These are phyloP conservation scores for human DNA, from an alignment of 2,113 vertebrate genomes.

Conservation along the genomic window DNA sequence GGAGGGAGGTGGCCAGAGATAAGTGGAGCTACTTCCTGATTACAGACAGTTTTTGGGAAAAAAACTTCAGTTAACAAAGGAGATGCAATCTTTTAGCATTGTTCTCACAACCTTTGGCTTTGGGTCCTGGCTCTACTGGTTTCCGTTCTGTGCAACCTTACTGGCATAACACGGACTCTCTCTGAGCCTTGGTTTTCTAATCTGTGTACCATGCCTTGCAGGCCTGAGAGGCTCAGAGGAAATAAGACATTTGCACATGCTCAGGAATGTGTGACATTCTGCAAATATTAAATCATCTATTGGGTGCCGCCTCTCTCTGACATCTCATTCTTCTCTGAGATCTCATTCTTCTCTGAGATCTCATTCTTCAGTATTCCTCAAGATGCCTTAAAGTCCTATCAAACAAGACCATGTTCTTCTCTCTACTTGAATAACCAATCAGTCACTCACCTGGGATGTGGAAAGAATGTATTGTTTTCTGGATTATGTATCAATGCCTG, in stretches of 20 bases:
- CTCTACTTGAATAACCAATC: not conserved
- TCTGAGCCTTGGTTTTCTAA: not conserved
- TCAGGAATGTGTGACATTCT: not conserved
- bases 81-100: not conserved
- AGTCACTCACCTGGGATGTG: not conserved
- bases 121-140: not conserved
- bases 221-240: not conserved
- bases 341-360: not conserved
- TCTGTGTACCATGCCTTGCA: not conserved
- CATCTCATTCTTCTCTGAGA: too few species aligned
- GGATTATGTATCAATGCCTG: rapidly evolving
- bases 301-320: not conserved
- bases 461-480: not conserved
- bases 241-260: not conserved
- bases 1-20: not conserved
- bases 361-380: not conserved
- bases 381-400: not conserved
- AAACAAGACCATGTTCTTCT: not conserved
- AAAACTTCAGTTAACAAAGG: not conserved
- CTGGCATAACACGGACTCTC: rapidly evolving
- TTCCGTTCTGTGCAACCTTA: not conserved
- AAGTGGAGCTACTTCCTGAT: not conserved
- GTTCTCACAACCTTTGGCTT: rapidly evolving
- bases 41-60: too few species aligned
- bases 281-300: rapidly evolving